A percentile compares a stretch with the other conserved stretches of the same genome.
These are phyloP conservation scores for Quadroppia sp. DNA, from an alignment of 2,888 invertebrate genomes.

Conservation along the genomic window DNA sequence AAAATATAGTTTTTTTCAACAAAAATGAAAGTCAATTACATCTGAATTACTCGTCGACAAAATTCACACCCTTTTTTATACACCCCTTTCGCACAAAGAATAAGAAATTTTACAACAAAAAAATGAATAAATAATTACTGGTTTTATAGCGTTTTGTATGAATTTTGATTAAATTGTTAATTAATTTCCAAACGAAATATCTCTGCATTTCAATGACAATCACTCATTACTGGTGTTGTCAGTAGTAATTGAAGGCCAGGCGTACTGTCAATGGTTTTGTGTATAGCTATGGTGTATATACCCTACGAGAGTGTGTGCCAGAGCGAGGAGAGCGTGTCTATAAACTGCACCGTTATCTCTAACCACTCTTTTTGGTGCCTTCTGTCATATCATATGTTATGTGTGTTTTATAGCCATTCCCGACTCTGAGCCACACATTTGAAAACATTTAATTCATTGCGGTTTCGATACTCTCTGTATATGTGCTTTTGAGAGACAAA, in stretches of 20 bases:
- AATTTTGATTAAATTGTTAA: neutral
- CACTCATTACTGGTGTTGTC: neutral
- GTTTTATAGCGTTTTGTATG: neutral
- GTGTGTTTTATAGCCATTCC: conserved; percentile 18
- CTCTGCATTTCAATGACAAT: neutral
- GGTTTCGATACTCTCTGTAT: neutral
- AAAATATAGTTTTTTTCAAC: no score
- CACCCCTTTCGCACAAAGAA: no score
- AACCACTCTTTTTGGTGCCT: conserved; percentile 22
- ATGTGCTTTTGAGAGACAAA: neutral
- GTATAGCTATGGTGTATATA: no score
- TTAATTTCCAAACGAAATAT: neutral
- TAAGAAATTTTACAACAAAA: no score
- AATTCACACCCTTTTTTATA: no score
- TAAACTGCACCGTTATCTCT: conserved; percentile 18
- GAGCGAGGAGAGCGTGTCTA: neutral
- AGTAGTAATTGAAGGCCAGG: neutral
- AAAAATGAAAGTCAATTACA: no score
- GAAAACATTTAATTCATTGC: conserved; percentile 25
- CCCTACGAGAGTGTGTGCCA: neutral
- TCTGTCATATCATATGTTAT: conserved; percentile 13
- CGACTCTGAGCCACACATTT: neutral
- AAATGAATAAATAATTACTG: no score
- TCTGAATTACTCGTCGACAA: no score
- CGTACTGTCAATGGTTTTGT: no score